phyloP scores from a whole-genome alignment of 2,113 vertebrate species.

The Natator depressus region DNA sequence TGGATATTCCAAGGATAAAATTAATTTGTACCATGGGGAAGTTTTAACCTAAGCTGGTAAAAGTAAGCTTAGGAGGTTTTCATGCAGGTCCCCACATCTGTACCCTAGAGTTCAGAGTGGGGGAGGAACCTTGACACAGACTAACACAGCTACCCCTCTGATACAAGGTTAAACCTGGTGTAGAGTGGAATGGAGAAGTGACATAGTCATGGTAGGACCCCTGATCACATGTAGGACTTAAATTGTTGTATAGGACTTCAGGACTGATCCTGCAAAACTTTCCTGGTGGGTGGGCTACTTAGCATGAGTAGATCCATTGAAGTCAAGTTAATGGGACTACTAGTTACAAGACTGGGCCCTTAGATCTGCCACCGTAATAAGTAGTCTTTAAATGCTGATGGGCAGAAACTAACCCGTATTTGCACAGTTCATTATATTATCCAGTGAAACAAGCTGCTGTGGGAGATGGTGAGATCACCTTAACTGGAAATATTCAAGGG shows the following conservation, averaged over 20 bases:
- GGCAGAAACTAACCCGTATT: not conserved
- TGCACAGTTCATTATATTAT: constrained; percentile 7
- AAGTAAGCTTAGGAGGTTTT: too few relatives aligned
- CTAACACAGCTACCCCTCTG: too few relatives aligned
- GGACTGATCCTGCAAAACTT: accelerated
- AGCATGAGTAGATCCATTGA: not conserved
- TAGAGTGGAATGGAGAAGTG: not conserved
- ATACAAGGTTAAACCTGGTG: not conserved
- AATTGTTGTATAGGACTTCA: not conserved
- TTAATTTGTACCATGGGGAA: too few relatives aligned
- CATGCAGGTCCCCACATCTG: too few relatives aligned
- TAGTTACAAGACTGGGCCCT: not conserved
- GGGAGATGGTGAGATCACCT: not conserved
- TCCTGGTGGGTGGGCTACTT: not conserved
- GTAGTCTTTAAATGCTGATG: not conserved
- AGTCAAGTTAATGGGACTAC: not conserved
- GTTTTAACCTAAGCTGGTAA: too few relatives aligned
- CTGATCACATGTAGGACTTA: not conserved
- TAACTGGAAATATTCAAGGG: constrained; percentile 7
- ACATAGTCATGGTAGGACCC: not conserved
- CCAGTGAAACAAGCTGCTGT: not conserved
- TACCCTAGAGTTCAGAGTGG: too few relatives aligned
- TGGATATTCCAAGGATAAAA: too few relatives aligned
- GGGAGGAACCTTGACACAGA: too few relatives aligned
- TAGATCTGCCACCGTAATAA: not conserved